Evolutionary conservation across 2,797 vertebrate species (phyloP), one percentile per base, ranked within the genome.

Genomic region (Myoxocephalus aenaeus): DNA sequence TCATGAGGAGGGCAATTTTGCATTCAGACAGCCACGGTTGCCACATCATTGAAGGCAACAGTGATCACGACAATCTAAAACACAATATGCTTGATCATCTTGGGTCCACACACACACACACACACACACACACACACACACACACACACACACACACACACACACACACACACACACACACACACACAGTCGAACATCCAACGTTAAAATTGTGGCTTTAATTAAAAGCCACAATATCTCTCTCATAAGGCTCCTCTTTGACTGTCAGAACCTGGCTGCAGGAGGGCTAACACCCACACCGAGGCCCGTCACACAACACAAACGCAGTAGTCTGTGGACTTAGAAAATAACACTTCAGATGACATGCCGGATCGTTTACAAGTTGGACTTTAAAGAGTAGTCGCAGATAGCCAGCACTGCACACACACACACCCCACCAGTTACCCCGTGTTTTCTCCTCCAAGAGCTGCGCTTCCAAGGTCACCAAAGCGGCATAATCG

Each of bases 381-480:
- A 76, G 40, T 70, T 65, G 68, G 72, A 76, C 75, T 83, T 83
- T 66, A 50, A 77, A 78, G 51, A 62, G 3, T 65, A 76, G 79
- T 81, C 69, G 80, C 85, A 77, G 40, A 67, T 53, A 83, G 57
- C 50, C 70, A 78, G 87, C 85, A 80, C 68, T 82, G 65, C 85
- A 76, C 83, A 85, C 40, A 12, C 38, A 13, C 12, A 13, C 85
- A 87, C 85, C 58, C 67, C 76, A 74, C 84, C 77, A 58, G 81
- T 87, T 94, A 92, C 94, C 94, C 94, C 91, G 85, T 70, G 87
- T 89, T 92, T 94, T 91, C 83, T 93, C 85, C 87, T 90, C 88
- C 90, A 91, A 86, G 89, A 92, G 86, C 90, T 85, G 84, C 86
- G 87, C 81, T 92, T 94, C 94, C 95, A 95, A 96, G 95, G 95